Conservation (phyloP, 2,797 vertebrate genomes). For the Yasuhikotakia modesta region DNA sequence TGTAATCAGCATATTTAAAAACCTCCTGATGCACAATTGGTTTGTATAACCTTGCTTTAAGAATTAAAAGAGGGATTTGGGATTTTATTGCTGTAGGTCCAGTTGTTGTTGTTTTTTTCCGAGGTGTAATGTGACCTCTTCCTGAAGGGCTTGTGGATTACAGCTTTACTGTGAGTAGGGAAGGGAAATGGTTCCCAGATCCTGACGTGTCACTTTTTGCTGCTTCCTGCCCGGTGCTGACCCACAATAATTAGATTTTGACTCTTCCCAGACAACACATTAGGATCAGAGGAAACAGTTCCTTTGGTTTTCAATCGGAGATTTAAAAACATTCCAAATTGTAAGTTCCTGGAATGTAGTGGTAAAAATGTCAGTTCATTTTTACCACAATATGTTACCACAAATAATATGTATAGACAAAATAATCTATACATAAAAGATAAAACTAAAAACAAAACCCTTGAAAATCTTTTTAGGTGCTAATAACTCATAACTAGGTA, state of each 20-base stretch:
- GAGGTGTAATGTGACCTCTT: constrained; percentile 49
- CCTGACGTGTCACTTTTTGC: constrained; percentile 51
- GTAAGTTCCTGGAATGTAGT: too few relatives aligned
- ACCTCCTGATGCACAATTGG: background rate
- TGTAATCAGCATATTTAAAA: background rate
- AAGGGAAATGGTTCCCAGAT: constrained; percentile 59
- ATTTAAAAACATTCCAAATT: too few relatives aligned
- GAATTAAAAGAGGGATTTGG: background rate
- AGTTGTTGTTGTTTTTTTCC: constrained; percentile 27
- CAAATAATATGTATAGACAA: too few relatives aligned
- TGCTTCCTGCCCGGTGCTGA: constrained; percentile 33
- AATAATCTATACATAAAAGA: too few relatives aligned
- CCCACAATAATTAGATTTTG: constrained; percentile 31
- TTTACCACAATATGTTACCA: too few relatives aligned
- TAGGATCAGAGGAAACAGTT: background rate
- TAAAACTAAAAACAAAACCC: too few relatives aligned
- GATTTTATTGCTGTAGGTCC: background rate
- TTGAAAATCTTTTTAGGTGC: too few relatives aligned
- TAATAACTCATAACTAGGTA: background rate
- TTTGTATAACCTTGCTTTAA: background rate
- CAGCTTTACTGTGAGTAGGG: constrained; percentile 44
- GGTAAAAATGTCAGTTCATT: too few relatives aligned
- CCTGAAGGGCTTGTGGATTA: constrained; percentile 46
- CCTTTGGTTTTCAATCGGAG: background rate
- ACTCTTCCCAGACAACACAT: background rate